Percentiles rank a stretch among this genome's conserved stretches.
Conservation (phyloP, 2,797 vertebrate genomes). For the Gobionotothen gibberifrons region DNA sequence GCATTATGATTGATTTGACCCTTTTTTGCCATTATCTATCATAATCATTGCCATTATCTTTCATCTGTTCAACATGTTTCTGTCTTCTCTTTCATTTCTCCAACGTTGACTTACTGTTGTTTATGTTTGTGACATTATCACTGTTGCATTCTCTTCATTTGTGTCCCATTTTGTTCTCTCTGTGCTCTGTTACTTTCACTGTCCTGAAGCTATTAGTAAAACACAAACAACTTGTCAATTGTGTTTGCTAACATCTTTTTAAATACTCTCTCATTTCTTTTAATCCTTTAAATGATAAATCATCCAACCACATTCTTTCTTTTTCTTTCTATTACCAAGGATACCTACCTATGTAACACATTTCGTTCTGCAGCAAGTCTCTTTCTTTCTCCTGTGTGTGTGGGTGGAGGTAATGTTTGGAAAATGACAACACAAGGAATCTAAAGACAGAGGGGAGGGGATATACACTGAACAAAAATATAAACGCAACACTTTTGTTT, state of each 20-base stretch:
- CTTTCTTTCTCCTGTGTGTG: slow-evolving; percentile 52
- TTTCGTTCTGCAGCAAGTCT: slow-evolving; percentile 64
- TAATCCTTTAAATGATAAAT: slow-evolving; percentile 71
- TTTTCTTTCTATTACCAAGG: slow-evolving; percentile 64
- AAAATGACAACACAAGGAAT: slow-evolving; percentile 72
- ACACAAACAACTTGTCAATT: slow-evolving; percentile 62
- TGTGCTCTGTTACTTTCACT: slow-evolving; percentile 54
- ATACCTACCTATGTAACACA: slow-evolving; percentile 63
- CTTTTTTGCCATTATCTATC: slow-evolving; percentile 76
- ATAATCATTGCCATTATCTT: slow-evolving; percentile 58
- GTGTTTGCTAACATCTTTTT: slow-evolving; percentile 60
- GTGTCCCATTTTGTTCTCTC: slow-evolving; percentile 47
- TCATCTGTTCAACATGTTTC: slow-evolving; percentile 32
- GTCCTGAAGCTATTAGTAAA: slow-evolving; percentile 64
- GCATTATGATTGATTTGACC: slow-evolving; percentile 83
- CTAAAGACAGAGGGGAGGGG: slow-evolving; percentile 64
- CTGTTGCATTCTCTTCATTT: slow-evolving; percentile 53
- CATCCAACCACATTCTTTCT: slow-evolving; percentile 59
- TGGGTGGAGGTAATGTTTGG: slow-evolving; percentile 75
- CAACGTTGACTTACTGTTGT: slow-evolving; percentile 39
- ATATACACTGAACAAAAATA: too few relatives aligned
- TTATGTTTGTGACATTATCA: slow-evolving; percentile 45
- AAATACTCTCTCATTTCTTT: slow-evolving; percentile 64
- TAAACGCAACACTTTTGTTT: too few relatives aligned
- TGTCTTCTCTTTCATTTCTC: slow-evolving; percentile 23